phyloP scores from a whole-genome alignment of 2,113 vertebrate species.

The Cyanoramphus novaezelandiae region DNA sequence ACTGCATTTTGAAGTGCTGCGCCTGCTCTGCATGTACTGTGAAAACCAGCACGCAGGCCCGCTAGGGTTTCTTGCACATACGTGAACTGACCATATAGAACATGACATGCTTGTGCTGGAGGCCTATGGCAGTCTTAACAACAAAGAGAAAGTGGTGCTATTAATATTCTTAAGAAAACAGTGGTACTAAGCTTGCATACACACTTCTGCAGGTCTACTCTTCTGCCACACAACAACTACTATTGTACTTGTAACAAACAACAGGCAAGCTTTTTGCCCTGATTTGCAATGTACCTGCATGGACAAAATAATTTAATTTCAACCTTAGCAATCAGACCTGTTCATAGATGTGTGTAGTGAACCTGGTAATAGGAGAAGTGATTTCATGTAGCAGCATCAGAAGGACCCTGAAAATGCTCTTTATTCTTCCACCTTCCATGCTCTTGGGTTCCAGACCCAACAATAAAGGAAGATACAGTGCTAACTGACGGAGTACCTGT shows the following conservation, averaged over 20 bases:
- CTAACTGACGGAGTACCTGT: background rate
- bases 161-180: background rate
- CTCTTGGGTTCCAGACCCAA: background rate
- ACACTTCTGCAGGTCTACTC: background rate
- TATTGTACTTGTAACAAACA: background rate
- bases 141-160: background rate
- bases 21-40: background rate
- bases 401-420: background rate
- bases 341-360: background rate
- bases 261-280: background rate
- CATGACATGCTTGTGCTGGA: background rate
- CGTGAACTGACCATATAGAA: accelerated
- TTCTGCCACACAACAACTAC: background rate
- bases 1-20: background rate
- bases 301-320: background rate
- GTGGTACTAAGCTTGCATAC: background rate
- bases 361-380: background rate
- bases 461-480: background rate
- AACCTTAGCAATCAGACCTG: background rate
- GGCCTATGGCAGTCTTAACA: background rate
- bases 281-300: background rate
- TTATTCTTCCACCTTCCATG: background rate
- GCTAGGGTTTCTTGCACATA: background rate
- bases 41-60: background rate
- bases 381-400: background rate